Percentiles rank a stretch among this genome's conserved stretches.
phyloP scores from a whole-genome alignment of 2,888 invertebrate genomes.

The Euphydryas editha region DNA sequence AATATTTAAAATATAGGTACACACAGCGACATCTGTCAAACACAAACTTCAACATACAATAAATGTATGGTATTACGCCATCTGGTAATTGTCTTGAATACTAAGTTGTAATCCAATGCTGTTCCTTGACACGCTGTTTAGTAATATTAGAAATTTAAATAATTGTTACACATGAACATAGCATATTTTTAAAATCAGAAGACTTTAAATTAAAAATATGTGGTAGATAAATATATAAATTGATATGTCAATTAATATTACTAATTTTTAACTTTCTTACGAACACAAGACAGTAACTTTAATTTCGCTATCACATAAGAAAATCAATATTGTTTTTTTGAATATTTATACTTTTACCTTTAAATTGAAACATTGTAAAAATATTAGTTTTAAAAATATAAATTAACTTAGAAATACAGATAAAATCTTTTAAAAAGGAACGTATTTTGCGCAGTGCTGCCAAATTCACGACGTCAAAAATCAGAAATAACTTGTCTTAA shows the following conservation, averaged over 20 bases:
- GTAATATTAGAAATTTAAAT: not conserved
- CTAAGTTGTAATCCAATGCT: not conserved
- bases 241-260: too few relatives aligned
- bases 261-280: too few relatives aligned
- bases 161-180: not conserved
- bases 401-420: not conserved
- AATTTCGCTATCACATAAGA: too few relatives aligned
- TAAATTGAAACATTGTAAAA: too few relatives aligned
- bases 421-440: conserved; percentile 52
- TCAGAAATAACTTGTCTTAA: conserved; percentile 79
- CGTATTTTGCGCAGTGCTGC: conserved; percentile 55
- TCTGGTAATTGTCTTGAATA: not conserved
- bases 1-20: conserved; percentile 26
- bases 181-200: not conserved
- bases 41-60: not conserved
- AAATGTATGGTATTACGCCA: not conserved
- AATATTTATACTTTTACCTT: too few relatives aligned
- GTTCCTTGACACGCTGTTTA: not conserved
- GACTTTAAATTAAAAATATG: not conserved
- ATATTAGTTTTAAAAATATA: too few relatives aligned
- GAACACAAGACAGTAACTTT: too few relatives aligned
- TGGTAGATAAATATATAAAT: too few relatives aligned
- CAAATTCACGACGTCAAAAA: conserved; percentile 62
- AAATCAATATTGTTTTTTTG: too few relatives aligned
- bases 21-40: conserved; percentile 40